Evolutionary conservation across 2,888 invertebrate genomes (phyloP), one percentile per base, ranked within the genome.

Genomic region (Aspidiotus destructor): DNA sequence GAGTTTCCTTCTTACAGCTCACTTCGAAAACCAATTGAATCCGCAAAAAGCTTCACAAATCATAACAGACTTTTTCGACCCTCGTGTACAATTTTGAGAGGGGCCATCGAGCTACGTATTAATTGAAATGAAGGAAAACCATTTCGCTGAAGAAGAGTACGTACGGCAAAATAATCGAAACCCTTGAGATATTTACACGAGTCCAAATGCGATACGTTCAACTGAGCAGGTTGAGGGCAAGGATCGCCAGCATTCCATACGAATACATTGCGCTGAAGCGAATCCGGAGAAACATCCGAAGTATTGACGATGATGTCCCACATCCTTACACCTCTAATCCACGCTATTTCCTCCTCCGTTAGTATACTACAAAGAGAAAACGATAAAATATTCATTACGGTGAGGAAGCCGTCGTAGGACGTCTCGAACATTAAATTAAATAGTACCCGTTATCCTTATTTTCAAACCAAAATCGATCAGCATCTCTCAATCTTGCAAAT

Each of bases 401-500:
- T 28, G 28, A 28, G 28, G 28, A 28, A 28, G 28, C 5, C 1
- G 28, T 28, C 28, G 28, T 28, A 28, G 28, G 28, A 28, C 28
- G 28, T 28, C 28, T 5, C 28, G 5, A 28, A 3, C 1, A 28
- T 28, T 28, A 5, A 28, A 28, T 28, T 28, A 28, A 28, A 5
- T 28, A 28, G 28, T 77, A 92, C 91, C 87, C 90, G 76, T 88
- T 94, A 54, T 89, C 85, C 64, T 83, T 84, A 77, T 97, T 97
- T 80, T 97, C 96, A 76, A 96, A 97, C 97, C 97, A 97, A 78
- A 96, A 97, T 71, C 96, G 81, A 78, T 99, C 99, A 0, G 95
- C 87, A 76, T 97, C 95, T 71, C 99, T 81, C 63, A 99, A 82
- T 69, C 98, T 83, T 0, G 84, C 79, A 75, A 99, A 97, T 77